These are phyloP conservation scores for Macroglossus sobrinus DNA, from an alignment of 2,113 vertebrate species.

Conservation along the genomic window DNA sequence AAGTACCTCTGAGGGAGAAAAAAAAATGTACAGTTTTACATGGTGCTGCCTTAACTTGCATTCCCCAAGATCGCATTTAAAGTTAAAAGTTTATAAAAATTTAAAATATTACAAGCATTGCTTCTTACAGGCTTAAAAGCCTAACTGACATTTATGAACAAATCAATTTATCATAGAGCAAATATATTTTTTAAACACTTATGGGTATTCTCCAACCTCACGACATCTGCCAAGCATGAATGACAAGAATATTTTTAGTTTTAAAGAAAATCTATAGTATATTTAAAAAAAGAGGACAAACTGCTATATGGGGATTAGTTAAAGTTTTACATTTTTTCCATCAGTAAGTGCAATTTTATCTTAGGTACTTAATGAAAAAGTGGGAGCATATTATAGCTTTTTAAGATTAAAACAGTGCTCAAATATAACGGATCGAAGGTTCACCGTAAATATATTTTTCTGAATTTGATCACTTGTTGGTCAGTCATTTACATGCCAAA, in stretches of 20 bases:
- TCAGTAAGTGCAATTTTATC: not conserved
- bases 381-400: not conserved
- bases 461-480: not conserved
- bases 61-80: constrained; percentile 56
- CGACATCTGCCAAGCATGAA: constrained; percentile 55
- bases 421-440: not conserved
- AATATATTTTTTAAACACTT: constrained; percentile 55
- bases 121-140: constrained; percentile 58
- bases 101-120: constrained; percentile 58
- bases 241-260: constrained; percentile 40
- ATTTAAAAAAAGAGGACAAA: not conserved
- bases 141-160: constrained; percentile 67
- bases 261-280: constrained; percentile 32
- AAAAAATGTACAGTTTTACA: constrained; percentile 28
- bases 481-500: not conserved
- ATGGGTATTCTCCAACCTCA: constrained; percentile 25
- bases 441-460: not conserved
- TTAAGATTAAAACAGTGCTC: not conserved
- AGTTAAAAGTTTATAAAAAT: constrained; percentile 66
- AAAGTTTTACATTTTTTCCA: constrained; percentile 38
- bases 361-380: not conserved
- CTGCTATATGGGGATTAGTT: not conserved
- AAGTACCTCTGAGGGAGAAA: not conserved
- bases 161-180: constrained; percentile 59
- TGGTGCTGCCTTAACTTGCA: constrained; percentile 35